These are phyloP conservation scores for Drosophila tani DNA, from an alignment of 1,140 invertebrate species.

Conservation along the genomic window DNA sequence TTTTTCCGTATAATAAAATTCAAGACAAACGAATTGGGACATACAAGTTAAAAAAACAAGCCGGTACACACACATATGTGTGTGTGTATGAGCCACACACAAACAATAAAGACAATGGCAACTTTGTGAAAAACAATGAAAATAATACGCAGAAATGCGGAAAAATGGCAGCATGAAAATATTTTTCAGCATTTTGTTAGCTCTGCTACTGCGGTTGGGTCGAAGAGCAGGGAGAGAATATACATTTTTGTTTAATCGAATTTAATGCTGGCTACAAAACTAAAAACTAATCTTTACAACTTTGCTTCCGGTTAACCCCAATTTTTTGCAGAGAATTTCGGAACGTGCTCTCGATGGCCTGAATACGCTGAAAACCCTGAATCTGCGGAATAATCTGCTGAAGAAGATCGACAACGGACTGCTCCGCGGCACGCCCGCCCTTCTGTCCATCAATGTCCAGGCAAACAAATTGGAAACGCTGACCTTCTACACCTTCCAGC, in stretches of 20 bases:
- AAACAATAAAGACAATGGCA: slow-evolving; percentile 32
- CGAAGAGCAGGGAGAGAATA: slow-evolving; percentile 1
- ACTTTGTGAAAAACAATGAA: slow-evolving; percentile 72
- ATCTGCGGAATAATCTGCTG: slow-evolving; percentile 90
- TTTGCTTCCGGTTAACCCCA: not conserved
- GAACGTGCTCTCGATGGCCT: slow-evolving; percentile 90
- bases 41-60: slow-evolving; percentile 64
- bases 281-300: slow-evolving; percentile 15
- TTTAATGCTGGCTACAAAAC: not conserved
- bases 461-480: slow-evolving; percentile 90
- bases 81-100: slow-evolving; percentile 24
- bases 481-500: slow-evolving; percentile 89
- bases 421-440: slow-evolving; percentile 88
- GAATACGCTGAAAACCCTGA: slow-evolving; percentile 88
- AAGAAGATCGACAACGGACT: slow-evolving; percentile 88
- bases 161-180: slow-evolving; percentile 73
- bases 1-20: slow-evolving; percentile 75
- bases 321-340: slow-evolving; percentile 86
- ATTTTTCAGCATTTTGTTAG: slow-evolving; percentile 52
- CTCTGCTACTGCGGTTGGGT: slow-evolving; percentile 20
- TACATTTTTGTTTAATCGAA: slow-evolving; percentile 25
- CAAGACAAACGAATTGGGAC: slow-evolving; percentile 79
- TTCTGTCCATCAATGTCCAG: slow-evolving; percentile 90
- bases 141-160: slow-evolving; percentile 78
- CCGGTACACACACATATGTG: not conserved